A percentile compares a stretch with the other conserved stretches of the same genome.
Evolutionary conservation across 2,888 invertebrate genomes (phyloP).

Genomic region (Seira ritae): DNA sequence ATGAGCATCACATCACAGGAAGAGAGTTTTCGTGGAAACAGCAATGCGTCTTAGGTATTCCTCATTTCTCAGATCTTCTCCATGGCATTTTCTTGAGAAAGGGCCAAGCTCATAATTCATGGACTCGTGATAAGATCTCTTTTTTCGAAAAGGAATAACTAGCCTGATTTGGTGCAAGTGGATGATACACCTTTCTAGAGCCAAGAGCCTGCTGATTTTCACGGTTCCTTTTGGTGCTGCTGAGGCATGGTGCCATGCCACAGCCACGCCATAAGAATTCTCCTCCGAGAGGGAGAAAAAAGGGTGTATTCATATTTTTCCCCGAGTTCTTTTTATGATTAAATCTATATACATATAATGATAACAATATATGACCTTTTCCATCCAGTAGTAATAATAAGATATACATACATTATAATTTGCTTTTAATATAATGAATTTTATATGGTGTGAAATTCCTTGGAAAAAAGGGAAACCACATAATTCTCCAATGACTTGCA

Average conservation of each 20-base stretch:
- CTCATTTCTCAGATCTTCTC: too few species aligned
- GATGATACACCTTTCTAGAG: not conserved
- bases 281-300: not conserved
- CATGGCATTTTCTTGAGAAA: too few species aligned
- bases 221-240: not conserved
- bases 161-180: conserved; percentile 13
- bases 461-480: not conserved
- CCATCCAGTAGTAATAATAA: not conserved
- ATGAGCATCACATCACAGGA: too few species aligned
- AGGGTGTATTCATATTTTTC: conserved; percentile 23
- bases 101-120: conserved; percentile 45
- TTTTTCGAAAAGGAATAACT: conserved; percentile 25
- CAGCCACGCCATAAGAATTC: not conserved
- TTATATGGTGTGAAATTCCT: conserved; percentile 53
- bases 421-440: conserved; percentile 3
- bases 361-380: not conserved
- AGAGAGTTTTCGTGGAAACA: too few species aligned
- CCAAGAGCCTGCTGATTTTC: not conserved
- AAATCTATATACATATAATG: conserved; percentile 35
- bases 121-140: conserved; percentile 54
- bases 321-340: conserved; percentile 45
- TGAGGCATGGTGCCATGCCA: not conserved
- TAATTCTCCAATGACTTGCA: not conserved
- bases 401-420: conserved; percentile 8
- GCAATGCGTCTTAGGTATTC: too few species aligned